phyloP scores from a whole-genome alignment of 2,113 vertebrate genomes.

The Miniopterus natalensis region DNA sequence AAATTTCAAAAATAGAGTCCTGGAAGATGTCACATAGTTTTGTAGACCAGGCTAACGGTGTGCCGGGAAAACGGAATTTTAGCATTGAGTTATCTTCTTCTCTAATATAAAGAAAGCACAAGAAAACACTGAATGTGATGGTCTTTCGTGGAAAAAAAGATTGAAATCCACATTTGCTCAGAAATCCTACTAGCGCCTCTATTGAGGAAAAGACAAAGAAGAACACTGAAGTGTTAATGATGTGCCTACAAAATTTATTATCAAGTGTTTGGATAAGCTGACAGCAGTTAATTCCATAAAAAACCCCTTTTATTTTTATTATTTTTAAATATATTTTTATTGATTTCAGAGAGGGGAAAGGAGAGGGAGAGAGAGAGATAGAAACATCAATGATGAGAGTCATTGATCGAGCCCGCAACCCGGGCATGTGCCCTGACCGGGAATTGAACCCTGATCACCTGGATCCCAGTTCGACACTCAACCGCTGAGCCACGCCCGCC shows the following conservation, averaged over 20 bases:
- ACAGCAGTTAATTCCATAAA: slow-evolving; percentile 53
- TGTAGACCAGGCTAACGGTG: neutral
- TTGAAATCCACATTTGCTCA: slow-evolving; percentile 35
- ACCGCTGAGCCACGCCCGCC: no score
- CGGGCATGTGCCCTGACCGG: no score
- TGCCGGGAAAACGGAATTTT: neutral
- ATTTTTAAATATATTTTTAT: no score
- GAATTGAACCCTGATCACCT: no score
- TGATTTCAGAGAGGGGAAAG: no score
- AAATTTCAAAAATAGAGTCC: neutral
- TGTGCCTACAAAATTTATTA: slow-evolving; percentile 12
- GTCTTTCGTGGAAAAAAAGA: slow-evolving; percentile 3
- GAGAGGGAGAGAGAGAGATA: no score
- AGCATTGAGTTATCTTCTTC: neutral
- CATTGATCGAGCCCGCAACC: no score
- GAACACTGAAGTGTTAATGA: slow-evolving; percentile 42
- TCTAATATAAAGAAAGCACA: neutral
- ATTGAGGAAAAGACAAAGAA: neutral
- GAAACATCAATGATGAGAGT: no score
- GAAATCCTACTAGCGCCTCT: slow-evolving; percentile 35
- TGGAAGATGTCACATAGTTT: neutral
- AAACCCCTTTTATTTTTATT: neutral
- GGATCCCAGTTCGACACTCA: no score
- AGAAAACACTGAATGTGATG: neutral
- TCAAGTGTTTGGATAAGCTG: slow-evolving; percentile 62